Evolutionary conservation across 2,888 invertebrate species (phyloP), one percentile per base, ranked within the genome.

Genomic region (Chymomyza caudatula): DNA sequence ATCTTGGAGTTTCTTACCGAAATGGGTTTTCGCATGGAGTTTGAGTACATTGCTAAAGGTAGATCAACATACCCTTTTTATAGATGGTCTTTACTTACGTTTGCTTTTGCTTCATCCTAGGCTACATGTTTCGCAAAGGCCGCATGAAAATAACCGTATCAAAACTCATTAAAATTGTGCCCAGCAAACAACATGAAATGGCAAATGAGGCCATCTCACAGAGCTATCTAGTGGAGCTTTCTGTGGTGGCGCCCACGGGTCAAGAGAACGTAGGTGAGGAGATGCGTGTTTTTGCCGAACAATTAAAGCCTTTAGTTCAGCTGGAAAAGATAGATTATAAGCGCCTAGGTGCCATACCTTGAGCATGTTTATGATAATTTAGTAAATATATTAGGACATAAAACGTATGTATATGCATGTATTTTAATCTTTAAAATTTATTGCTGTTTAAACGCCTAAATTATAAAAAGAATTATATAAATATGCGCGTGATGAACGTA

Each of bases 131-230:
- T 87, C 93, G 97, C 65, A 98, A 98, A 91, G 98, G 98, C 0
- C 93, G 98, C 67, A 97, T 98, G 97, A 98, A 98, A 91, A 96
- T 98, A 19, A 97, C 97, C 0, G 98, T 98, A 0, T 96, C 97
- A 0, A 98, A 98, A 90, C 95, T 98, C 65, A 97, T 96, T 85
- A 97, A 97, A 92, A 94, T 96, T 90, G 93, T 93, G 49, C 94
- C 95, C 61, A 94, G 94, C 43, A 95, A 95, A 87, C 92, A 93
- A 23, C 91, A 92, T 42, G 94, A 95, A 74, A 92, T 92, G 78
- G 91, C 94, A 47, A 88, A 88, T 60, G 98, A 98, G 88, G 94
- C 97, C 0, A 94, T 98, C 79, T 96, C 97, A 1, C 95, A 96
- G 87, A 98, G 98, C 86, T 97, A 97, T 90, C 92, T 98, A 29